These are phyloP conservation scores for Ochotona curzoniae DNA, from an alignment of 2,113 vertebrate genomes.

Conservation along the genomic window DNA sequence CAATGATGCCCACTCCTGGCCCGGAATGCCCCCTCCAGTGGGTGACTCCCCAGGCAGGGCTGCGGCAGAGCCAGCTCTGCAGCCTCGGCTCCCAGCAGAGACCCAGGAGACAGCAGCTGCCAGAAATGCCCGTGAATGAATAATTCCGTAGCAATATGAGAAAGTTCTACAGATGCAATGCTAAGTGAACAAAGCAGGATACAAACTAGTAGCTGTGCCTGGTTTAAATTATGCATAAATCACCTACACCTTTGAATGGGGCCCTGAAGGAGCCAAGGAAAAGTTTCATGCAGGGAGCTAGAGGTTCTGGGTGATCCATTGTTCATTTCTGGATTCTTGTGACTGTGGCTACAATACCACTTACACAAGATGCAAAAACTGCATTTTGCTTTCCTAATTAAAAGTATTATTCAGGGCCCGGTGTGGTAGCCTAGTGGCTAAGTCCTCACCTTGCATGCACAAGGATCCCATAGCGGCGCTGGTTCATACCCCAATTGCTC, in stretches of 20 bases:
- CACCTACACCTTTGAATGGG: neutral
- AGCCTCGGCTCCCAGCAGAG: neutral
- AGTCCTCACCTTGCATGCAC: too few relatives aligned
- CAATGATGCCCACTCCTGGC: neutral
- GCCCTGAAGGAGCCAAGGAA: neutral
- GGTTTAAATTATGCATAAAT: neutral
- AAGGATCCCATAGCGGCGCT: too few relatives aligned
- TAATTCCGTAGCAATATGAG: constrained; percentile 31
- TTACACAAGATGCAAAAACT: constrained; percentile 32
- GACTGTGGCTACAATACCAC: neutral
- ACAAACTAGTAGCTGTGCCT: neutral
- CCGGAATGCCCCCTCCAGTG: neutral
- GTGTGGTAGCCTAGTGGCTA: too few relatives aligned
- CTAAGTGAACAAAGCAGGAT: constrained; percentile 39
- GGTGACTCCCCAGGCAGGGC: neutral
- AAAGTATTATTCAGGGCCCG: neutral
- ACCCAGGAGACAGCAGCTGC: neutral
- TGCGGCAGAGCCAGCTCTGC: neutral
- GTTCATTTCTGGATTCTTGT: constrained; percentile 22
- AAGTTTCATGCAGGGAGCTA: neutral
- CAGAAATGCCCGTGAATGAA: neutral
- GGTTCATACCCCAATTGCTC: too few relatives aligned
- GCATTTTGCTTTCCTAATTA: neutral
- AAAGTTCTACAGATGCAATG: neutral
- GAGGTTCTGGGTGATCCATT: neutral